Evolutionary conservation across 2,888 invertebrate genomes (phyloP), one percentile per base, ranked within the genome.

Genomic region (Gordius sp.): DNA sequence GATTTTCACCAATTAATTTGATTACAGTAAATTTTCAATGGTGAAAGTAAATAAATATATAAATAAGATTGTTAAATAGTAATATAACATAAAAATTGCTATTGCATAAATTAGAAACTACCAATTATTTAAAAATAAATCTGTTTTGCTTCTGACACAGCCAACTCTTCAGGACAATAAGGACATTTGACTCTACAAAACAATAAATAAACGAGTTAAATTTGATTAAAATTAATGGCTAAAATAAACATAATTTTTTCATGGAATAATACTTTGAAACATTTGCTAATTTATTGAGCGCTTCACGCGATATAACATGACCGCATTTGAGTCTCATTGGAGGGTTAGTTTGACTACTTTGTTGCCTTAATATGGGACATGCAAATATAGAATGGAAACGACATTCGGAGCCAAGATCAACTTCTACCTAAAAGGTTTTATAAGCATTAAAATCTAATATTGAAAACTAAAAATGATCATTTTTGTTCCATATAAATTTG

Each of bases 351-450:
- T 87, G 86, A 1, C 85, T 82, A 52, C 85, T 84, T 69, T 93
- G 93, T 68, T 91, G 91, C 58, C 91, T 77, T 60, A 97, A 75
- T 65, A 97, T 97, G 4, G 97, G 97, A 69, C 97, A 99, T 24
- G 93, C 89, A 73, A 97, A 97, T 66, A 91, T 82, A 2, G 91
- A 93, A 73, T 97, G 97, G 69, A 85, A 89, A 62, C 83, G 79
- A 65, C 81, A 81, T 61, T 85, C 84, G 58, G 76, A 75, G 41
- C 87, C 89, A 61, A 89, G 75, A 66, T 91, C 86, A 59, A 91
- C 82, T 72, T 91, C 89, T 69, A 93, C 87, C 85, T 85, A n/a
- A 47, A n/a, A 8, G 20, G 47, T 47, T n/a, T n/a, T n/a, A n/a
- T 8, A 47, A 47, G 4, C 13, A 47, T 13, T 13, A 33, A 33